Conservation (phyloP, 2,888 invertebrate species). For the Melolontha melolontha region DNA sequence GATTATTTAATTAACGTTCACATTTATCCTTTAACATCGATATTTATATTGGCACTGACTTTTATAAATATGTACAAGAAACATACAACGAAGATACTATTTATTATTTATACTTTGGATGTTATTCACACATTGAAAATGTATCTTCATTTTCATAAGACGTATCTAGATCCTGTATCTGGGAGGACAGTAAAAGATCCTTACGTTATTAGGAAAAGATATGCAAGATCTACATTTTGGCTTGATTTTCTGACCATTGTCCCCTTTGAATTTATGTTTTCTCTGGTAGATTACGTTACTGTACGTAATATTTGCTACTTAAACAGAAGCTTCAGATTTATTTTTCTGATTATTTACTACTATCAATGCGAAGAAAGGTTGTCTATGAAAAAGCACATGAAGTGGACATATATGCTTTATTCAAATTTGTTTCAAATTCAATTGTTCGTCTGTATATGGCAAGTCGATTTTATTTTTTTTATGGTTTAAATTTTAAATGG, state of each 20-base stretch:
- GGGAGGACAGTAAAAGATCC: slow-evolving; percentile 47
- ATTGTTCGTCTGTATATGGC: slow-evolving; percentile 43
- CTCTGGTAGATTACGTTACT: slow-evolving; percentile 15
- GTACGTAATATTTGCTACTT: slow-evolving; percentile 37
- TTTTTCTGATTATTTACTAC: slow-evolving; percentile 45
- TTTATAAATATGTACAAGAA: slow-evolving; percentile 36
- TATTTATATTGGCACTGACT: slow-evolving; percentile 33
- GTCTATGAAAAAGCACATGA: slow-evolving; percentile 44
- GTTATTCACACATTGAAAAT: slow-evolving; percentile 47
- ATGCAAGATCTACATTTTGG: slow-evolving; percentile 49
- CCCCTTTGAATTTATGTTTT: slow-evolving; percentile 48
- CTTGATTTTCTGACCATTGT: slow-evolving; percentile 47
- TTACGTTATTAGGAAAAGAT: slow-evolving; percentile 45
- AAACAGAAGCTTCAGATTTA: slow-evolving; percentile 45
- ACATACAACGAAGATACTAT: not conserved
- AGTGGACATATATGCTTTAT: slow-evolving; percentile 47
- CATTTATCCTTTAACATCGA: slow-evolving; percentile 42
- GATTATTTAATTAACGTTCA: slow-evolving; percentile 44
- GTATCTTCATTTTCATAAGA: slow-evolving; percentile 48
- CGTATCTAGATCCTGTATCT: slow-evolving; percentile 49
- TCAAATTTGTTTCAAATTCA: slow-evolving; percentile 37
- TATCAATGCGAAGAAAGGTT: slow-evolving; percentile 44
- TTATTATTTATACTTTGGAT: slow-evolving; percentile 40
- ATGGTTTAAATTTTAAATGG: not conserved
- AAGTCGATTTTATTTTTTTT: slow-evolving; percentile 15